Percentiles rank a stretch among this genome's conserved stretches.
These are phyloP conservation scores for Elachura formosa DNA, from an alignment of 2,113 vertebrate species.

Conservation along the genomic window DNA sequence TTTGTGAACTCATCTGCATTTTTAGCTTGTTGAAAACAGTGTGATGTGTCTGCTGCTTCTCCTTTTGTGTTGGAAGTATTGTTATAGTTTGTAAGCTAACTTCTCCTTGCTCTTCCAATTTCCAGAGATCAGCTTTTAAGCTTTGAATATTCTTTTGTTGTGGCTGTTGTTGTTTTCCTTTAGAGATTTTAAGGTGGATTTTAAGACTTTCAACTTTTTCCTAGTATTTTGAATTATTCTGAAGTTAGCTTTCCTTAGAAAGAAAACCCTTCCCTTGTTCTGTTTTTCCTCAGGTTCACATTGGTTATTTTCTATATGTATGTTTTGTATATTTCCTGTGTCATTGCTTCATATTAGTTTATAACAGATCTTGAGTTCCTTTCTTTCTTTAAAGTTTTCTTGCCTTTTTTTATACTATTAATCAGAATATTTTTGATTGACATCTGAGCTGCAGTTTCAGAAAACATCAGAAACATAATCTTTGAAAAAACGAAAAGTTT, in stretches of 20 bases:
- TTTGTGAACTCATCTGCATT: not conserved
- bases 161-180: not conserved
- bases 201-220: not conserved
- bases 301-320: not conserved
- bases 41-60: not conserved
- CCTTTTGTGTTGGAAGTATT: not conserved
- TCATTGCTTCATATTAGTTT: not conserved
- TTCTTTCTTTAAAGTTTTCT: not conserved
- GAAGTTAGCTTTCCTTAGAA: not conserved
- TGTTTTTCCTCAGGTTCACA: not conserved
- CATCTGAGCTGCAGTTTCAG: not conserved
- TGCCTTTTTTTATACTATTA: not conserved
- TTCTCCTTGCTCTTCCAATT: not conserved
- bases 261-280: not conserved
- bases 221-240: not conserved
- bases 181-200: not conserved
- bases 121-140: not conserved
- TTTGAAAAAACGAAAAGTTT: not conserved
- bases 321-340: not conserved
- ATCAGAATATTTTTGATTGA: not conserved
- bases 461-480: not conserved
- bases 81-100: not conserved
- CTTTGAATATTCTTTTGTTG: not conserved
- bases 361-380: not conserved
- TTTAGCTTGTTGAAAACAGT: not conserved